Conservation (phyloP, 1,140 invertebrate genomes). For the Nilaparvata lugens region DNA sequence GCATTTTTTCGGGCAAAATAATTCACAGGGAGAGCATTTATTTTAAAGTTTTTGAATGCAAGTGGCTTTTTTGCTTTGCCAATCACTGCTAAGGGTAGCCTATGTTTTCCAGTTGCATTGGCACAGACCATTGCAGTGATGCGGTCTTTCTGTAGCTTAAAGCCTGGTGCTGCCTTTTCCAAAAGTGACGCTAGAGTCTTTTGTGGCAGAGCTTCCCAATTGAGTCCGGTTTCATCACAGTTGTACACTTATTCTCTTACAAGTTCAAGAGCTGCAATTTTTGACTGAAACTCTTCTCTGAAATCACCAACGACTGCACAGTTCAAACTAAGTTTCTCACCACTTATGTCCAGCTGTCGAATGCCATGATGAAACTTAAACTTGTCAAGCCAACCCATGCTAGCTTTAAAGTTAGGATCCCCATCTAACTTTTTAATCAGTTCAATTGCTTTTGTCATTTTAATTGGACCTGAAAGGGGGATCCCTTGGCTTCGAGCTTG, state of each 20-base stretch:
- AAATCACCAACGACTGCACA: conserved; percentile 16
- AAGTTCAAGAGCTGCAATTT: conserved; percentile 7
- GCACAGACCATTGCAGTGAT: conserved; percentile 33
- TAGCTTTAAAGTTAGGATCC: conserved; percentile 22
- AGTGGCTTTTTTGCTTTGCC: conserved; percentile 26
- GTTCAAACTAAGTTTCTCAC: conserved; percentile 30
- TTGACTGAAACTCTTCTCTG: conserved; percentile 5
- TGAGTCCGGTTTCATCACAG: conserved; percentile 34
- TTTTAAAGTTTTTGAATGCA: conserved; percentile 24
- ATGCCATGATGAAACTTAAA: conserved; percentile 34
- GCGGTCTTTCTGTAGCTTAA: conserved; percentile 32
- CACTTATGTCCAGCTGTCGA: conserved; percentile 29
- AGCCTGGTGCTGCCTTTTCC: conserved; percentile 30
- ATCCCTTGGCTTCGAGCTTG: conserved; percentile 21
- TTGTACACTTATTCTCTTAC: conserved; percentile 31
- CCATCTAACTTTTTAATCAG: conserved; percentile 20
- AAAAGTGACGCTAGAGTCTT: conserved; percentile 31
- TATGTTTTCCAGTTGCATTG: conserved; percentile 32
- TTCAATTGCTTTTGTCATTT: conserved; percentile 23
- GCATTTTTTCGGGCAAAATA: conserved; percentile 22
- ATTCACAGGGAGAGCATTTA: conserved; percentile 19
- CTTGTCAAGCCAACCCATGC: conserved; percentile 32
- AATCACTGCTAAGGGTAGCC: conserved; percentile 31
- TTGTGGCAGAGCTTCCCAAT: conserved; percentile 33
- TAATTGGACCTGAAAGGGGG: conserved; percentile 23